A percentile compares a stretch with the other conserved stretches of the same genome.
Conservation (phyloP, 1,140 invertebrate genomes). For the Littorina saxatilis region DNA sequence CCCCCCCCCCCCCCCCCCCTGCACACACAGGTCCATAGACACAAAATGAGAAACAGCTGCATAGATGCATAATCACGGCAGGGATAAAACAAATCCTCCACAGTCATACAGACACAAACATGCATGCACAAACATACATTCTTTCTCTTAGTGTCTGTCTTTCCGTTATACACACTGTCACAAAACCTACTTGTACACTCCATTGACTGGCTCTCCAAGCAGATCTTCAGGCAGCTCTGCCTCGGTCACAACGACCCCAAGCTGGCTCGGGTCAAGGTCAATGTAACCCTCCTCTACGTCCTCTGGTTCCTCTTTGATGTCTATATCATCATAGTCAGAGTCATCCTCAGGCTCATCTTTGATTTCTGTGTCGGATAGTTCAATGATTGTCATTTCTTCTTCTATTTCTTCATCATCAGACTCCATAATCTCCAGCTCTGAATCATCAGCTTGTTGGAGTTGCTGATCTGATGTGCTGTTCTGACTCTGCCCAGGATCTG, state of each 20-base stretch:
- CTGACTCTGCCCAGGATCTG: no score
- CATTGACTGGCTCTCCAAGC: neutral
- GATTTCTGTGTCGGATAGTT: conserved; percentile 12
- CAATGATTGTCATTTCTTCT: conserved; percentile 13
- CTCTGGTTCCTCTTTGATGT: neutral
- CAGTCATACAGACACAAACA: neutral
- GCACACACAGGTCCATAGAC: no score
- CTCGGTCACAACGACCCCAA: neutral
- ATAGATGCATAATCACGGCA: neutral
- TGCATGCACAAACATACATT: neutral
- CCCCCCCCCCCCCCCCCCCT: no score
- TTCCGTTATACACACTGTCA: no score
- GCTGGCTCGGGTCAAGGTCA: neutral
- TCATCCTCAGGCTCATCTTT: neutral
- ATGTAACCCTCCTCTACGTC: neutral
- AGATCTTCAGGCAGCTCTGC: neutral
- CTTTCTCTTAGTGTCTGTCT: no score
- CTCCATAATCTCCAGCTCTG: neutral
- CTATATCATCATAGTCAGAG: neutral
- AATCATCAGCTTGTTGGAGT: neutral
- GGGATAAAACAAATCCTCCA: neutral
- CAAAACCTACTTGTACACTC: conserved; percentile 1
- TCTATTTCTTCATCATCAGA: neutral
- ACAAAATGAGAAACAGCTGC: neutral
- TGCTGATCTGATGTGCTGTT: no score